Conservation (phyloP, 2,888 invertebrate species). For the Beris morrisii region DNA sequence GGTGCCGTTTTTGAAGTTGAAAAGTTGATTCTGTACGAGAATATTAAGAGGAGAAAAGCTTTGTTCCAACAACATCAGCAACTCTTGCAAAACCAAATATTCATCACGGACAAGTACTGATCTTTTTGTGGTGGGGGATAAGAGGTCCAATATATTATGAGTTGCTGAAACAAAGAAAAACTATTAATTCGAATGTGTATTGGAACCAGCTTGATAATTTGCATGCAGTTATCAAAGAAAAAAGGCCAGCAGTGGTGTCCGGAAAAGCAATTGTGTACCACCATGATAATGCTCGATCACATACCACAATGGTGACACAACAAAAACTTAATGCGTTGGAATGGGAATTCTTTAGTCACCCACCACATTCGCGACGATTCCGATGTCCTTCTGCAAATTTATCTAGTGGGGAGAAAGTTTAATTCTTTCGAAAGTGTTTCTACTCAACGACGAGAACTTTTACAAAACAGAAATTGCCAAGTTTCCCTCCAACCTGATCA, state of each 20-base stretch:
- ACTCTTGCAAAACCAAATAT: not conserved
- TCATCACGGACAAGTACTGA: not conserved
- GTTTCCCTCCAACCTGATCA: no score
- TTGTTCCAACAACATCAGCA: not conserved
- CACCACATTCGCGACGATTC: conserved; percentile 18
- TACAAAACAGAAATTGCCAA: no score
- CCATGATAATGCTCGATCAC: conserved; percentile 17
- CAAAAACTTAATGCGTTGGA: conserved; percentile 13
- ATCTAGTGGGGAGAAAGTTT: no score
- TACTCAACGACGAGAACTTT: no score
- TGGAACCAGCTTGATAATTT: not conserved
- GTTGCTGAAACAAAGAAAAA: not conserved
- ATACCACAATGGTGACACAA: conserved; percentile 21
- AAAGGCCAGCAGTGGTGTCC: conserved; percentile 13
- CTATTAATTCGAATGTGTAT: not conserved
- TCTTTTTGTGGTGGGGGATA: not conserved
- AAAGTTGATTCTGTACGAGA: conserved; percentile 5
- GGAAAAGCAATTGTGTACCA: conserved; percentile 27
- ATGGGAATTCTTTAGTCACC: not conserved
- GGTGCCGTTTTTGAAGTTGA: no score
- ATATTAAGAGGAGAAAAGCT: not conserved
- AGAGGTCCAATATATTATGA: not conserved
- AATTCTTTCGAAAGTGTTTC: no score
- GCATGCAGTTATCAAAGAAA: conserved; percentile 16
- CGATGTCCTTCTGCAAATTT: no score